phyloP scores from a whole-genome alignment of 2,888 invertebrate species.

The Spisula subtruncata region DNA sequence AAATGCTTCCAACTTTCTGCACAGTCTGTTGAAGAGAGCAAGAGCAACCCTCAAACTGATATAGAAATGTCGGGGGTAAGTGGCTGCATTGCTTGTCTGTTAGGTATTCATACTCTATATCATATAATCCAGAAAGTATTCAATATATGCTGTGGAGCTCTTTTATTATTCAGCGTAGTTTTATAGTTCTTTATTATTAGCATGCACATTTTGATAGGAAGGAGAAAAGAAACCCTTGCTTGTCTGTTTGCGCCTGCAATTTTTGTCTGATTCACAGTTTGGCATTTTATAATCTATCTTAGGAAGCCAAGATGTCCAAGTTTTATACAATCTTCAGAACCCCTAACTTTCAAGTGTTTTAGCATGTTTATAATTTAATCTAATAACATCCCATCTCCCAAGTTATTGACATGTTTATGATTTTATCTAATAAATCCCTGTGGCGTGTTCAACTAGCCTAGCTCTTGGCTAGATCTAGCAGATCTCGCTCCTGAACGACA shows the following conservation, averaged over 20 bases:
- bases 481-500: too few relatives aligned
- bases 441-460: too few relatives aligned
- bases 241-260: background rate
- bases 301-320: too few relatives aligned
- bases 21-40: slow-evolving; percentile 63
- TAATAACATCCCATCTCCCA: too few relatives aligned
- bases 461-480: too few relatives aligned
- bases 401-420: too few relatives aligned
- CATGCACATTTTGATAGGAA: background rate
- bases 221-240: background rate
- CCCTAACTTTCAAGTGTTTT: too few relatives aligned
- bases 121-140: background rate
- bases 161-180: background rate
- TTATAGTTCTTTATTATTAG: slow-evolving; percentile 12
- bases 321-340: too few relatives aligned
- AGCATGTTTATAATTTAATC: too few relatives aligned
- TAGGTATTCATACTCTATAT: background rate
- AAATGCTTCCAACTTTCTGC: slow-evolving; percentile 59
- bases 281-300: too few relatives aligned
- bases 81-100: slow-evolving; percentile 31
- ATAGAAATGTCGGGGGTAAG: slow-evolving; percentile 74
- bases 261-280: background rate
- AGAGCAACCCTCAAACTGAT: slow-evolving; percentile 61
- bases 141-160: background rate
- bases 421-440: too few relatives aligned